Percentiles rank a stretch among this genome's conserved stretches.
phyloP scores from a whole-genome alignment of 2,888 invertebrate species.

The Agonopterix subpropinquella region DNA sequence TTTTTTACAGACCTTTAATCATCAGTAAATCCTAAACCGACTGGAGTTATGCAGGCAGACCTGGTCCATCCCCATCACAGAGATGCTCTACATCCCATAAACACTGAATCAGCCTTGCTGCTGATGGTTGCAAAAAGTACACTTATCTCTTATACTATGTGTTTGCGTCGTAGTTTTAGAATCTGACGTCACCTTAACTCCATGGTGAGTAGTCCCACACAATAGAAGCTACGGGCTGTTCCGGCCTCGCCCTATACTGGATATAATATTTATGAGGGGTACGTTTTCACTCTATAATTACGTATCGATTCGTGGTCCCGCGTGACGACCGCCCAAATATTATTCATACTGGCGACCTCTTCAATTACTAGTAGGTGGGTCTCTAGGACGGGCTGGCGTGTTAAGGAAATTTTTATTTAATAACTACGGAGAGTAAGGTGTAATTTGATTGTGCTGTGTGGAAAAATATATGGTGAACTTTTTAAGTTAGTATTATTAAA shows the following conservation, averaged over 20 bases:
- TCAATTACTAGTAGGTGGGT: slow-evolving; percentile 52
- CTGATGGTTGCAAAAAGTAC: too few species aligned
- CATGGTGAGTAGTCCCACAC: slow-evolving; percentile 40
- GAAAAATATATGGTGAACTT: too few species aligned
- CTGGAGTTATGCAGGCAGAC: too few species aligned
- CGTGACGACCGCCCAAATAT: slow-evolving; percentile 65
- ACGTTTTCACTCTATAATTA: slow-evolving; percentile 72
- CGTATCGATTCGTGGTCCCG: slow-evolving; percentile 63
- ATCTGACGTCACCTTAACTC: slow-evolving; percentile 29
- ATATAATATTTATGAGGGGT: slow-evolving; percentile 73
- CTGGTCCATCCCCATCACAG: too few species aligned
- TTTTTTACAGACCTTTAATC: too few species aligned
- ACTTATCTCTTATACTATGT: too few species aligned
- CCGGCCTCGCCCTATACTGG: slow-evolving; percentile 64
- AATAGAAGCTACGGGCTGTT: slow-evolving; percentile 62
- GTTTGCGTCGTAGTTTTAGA: slow-evolving; percentile 7
- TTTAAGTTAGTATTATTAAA: too few species aligned
- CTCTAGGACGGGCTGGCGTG: slow-evolving; percentile 3
- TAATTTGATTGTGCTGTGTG: too few species aligned
- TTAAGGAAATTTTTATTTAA: background rate
- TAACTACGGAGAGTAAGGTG: background rate
- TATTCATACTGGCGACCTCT: slow-evolving; percentile 61
- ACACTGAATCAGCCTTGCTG: too few species aligned
- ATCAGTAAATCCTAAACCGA: too few species aligned
- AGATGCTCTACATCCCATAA: too few species aligned